Base-by-base conservation (phyloP, 2,888 invertebrate genomes). In the Netelia inedita region DNA sequence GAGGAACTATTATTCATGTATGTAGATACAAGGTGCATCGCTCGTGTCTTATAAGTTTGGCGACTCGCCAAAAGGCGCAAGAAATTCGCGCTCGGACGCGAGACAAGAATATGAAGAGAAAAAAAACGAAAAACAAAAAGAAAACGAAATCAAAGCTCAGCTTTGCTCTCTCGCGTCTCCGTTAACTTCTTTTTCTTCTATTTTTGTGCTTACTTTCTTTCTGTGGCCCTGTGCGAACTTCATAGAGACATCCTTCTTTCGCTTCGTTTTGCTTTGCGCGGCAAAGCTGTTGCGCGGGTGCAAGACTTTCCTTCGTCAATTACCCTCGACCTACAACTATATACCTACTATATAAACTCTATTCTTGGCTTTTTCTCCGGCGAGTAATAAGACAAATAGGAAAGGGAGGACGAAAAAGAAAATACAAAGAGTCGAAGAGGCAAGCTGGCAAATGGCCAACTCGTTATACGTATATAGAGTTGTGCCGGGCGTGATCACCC, bases 371-470 rank as follows among this genome's bases (percentile, higher is more conserved):
- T 71, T 71, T 71, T 71, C 46, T 28, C 23, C 65, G 72, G 21
- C 53, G 50, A 68, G 74, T 73, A 80, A 74, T 57, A 68, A 74
- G 74, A 59, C 61, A 21, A 68, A 68, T 46, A 50, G 50, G 21
- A 46, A 14, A 46, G 6, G 19, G 23, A 43, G 46, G 72, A 55
- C 55, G 46, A 72, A 68, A 14, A 21, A 68, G 55, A 61, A 69
- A 69, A 69, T 14, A 46, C 1, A 14, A 81, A 73, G 74, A 69
- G 68, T 75, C 43, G 69, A 69, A 21, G 53, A 68, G 53, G 21
- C 57, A 81, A 69, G 46, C 43, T 81, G 82, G 82, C 82, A 72
- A 71, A 71, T 41, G 53, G 72, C 82, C 82, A 82, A 66, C 46
- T 46, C 14, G 46, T 14, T 46, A 14, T 46, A 3, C 14, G 46